These are phyloP conservation scores for Parazoanthus darwini DNA, from an alignment of 92 coral and sea anemone genomes.

Conservation along the genomic window DNA sequence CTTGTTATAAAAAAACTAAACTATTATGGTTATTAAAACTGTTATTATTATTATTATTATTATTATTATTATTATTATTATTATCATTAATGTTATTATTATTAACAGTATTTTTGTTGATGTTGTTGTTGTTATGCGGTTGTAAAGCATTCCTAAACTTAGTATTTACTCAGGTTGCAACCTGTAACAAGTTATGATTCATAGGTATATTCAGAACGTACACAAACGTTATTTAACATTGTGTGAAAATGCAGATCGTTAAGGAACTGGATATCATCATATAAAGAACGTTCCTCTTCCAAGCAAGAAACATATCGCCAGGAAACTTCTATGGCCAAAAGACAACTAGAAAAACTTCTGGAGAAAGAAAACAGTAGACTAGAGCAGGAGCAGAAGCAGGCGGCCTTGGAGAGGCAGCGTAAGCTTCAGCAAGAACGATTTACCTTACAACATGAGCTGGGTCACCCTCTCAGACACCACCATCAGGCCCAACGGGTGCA, in stretches of 20 bases:
- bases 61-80: too few relatives aligned
- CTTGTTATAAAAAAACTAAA: too few relatives aligned
- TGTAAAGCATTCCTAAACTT: too few relatives aligned
- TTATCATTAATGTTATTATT: too few relatives aligned
- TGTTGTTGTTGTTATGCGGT: too few relatives aligned
- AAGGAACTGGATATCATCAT: constrained; percentile 64
- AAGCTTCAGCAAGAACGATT: constrained; percentile 84
- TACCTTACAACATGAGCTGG: constrained; percentile 76
- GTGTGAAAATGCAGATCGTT: constrained; percentile 41
- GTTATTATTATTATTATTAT: too few relatives aligned
- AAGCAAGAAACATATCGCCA: constrained; percentile 34
- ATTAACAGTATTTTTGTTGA: too few relatives aligned
- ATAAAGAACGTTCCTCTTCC: constrained; percentile 27
- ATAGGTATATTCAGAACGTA: not conserved
- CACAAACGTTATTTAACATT: too few relatives aligned
- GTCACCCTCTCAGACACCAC: constrained; percentile 86
- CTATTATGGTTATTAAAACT: too few relatives aligned
- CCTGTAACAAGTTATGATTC: too few relatives aligned
- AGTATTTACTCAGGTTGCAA: too few relatives aligned
- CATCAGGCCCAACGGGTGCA: constrained; percentile 54
- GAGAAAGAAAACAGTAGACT: constrained; percentile 81
- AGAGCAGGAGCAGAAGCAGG: constrained; percentile 75
- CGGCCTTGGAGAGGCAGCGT: constrained; percentile 78
- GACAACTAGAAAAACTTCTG: constrained; percentile 77
- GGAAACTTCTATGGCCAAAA: constrained; percentile 50